These are phyloP conservation scores for Epizoanthus stellaris DNA, from an alignment of 92 coral and sea anemone genomes.

Conservation along the genomic window DNA sequence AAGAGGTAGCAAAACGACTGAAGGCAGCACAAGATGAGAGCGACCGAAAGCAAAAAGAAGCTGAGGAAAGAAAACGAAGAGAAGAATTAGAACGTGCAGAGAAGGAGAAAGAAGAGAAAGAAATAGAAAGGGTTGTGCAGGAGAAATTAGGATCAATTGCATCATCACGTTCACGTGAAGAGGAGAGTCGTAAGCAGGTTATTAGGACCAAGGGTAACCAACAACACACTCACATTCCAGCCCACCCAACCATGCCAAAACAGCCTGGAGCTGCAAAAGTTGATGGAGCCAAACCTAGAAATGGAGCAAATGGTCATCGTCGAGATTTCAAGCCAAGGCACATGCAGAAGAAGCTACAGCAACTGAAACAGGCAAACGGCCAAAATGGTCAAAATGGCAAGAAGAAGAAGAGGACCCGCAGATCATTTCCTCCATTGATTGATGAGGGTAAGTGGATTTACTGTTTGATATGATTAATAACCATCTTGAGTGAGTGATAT, in stretches of 20 bases:
- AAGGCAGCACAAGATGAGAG: constrained; percentile 30
- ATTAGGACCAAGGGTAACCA: constrained; percentile 7
- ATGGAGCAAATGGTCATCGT: background rate
- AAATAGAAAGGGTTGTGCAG: constrained; percentile 29
- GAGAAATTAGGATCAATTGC: constrained; percentile 35
- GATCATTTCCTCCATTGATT: constrained; percentile 16
- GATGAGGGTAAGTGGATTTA: constrained; percentile 23
- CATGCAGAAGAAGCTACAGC: too few species aligned
- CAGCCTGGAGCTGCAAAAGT: constrained; percentile 2
- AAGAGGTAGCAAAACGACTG: constrained; percentile 35
- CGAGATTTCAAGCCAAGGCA: too few species aligned
- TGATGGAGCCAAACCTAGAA: background rate
- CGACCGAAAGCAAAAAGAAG: constrained; percentile 18
- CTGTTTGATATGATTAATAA: too few species aligned
- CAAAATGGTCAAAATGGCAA: background rate
- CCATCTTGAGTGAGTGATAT: too few species aligned
- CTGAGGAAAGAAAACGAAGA: constrained; percentile 17
- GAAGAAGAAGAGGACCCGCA: background rate
- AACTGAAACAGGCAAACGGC: too few species aligned
- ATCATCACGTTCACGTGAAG: constrained; percentile 32
- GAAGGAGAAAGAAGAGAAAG: constrained; percentile 34
- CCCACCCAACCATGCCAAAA: background rate
- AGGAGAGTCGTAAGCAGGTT: constrained; percentile 8
- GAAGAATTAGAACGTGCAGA: background rate
- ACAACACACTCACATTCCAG: constrained; percentile 6